These are phyloP conservation scores for Trissolcus brochymenae DNA, from an alignment of 2,888 invertebrate species.

Conservation along the genomic window DNA sequence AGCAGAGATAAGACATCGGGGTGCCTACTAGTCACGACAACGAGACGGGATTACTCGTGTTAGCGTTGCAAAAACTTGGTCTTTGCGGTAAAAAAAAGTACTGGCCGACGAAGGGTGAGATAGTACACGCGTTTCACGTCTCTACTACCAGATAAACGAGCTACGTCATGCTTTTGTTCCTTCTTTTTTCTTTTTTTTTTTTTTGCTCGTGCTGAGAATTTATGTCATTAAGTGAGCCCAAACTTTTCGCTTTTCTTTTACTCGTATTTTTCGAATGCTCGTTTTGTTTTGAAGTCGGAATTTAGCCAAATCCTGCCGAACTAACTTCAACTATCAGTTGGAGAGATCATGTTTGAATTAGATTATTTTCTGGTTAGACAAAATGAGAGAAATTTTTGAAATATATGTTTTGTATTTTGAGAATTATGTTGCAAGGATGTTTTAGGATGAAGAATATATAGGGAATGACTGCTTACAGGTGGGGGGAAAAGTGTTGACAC, in stretches of 20 bases:
- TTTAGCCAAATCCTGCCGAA: slow-evolving; percentile 30
- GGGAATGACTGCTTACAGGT: too few species aligned
- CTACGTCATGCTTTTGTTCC: slow-evolving; percentile 44
- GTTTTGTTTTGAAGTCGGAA: slow-evolving; percentile 21
- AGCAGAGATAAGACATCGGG: slow-evolving; percentile 59
- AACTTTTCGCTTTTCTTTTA: slow-evolving; percentile 27
- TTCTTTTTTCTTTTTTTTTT: slow-evolving; percentile 35
- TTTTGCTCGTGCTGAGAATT: slow-evolving; percentile 49
- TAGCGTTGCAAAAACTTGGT: slow-evolving; percentile 51
- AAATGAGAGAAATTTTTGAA: neutral
- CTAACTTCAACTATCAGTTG: slow-evolving; percentile 25
- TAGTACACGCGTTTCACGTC: slow-evolving; percentile 59
- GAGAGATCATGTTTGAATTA: slow-evolving; percentile 22
- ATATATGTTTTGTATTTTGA: neutral
- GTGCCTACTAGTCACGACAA: slow-evolving; percentile 60
- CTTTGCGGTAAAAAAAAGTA: slow-evolving; percentile 36
- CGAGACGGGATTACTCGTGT: slow-evolving; percentile 54
- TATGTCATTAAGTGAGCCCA: slow-evolving; percentile 48
- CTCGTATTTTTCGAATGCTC: slow-evolving; percentile 11
- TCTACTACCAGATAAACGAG: slow-evolving; percentile 56
- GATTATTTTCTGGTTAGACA: slow-evolving; percentile 7
- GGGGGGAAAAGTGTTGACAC: neutral
- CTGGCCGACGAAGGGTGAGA: slow-evolving; percentile 52
- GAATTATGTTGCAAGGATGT: neutral
- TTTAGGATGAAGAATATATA: neutral